phyloP scores from a whole-genome alignment of 2,113 vertebrate species.

The Pongo abelii region DNA sequence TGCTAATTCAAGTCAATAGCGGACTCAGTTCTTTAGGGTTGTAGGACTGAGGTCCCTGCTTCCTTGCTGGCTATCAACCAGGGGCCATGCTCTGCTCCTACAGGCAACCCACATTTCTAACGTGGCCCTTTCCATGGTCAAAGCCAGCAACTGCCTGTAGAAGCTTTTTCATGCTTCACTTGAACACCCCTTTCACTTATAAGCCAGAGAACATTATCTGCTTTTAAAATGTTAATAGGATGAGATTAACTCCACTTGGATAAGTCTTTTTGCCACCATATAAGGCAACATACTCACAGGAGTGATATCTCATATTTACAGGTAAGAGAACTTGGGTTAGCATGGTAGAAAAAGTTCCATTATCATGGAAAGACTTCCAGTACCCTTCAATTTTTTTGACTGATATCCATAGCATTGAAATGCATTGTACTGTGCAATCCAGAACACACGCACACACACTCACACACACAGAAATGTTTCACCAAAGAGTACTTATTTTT shows the following conservation, averaged over 20 bases:
- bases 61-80: neutral
- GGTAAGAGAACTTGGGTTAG: no score
- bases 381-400: neutral
- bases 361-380: neutral
- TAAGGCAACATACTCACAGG: neutral
- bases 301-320: neutral
- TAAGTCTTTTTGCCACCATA: neutral
- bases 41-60: neutral
- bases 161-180: neutral
- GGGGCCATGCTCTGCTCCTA: neutral
- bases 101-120: neutral
- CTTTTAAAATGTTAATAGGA: neutral
- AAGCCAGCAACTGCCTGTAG: neutral
- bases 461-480: neutral
- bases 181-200: neutral
- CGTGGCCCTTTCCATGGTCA: neutral
- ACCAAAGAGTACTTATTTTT: neutral
- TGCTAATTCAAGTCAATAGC: neutral
- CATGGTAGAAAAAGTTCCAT: no score
- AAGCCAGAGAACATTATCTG: neutral
- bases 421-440: neutral
- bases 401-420: neutral
- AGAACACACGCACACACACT: neutral
- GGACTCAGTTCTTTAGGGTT: neutral
- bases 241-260: neutral